Evolutionary conservation across 2,888 invertebrate species (phyloP), one percentile per base, ranked within the genome.

Genomic region (Eupeodes latifasciatus): DNA sequence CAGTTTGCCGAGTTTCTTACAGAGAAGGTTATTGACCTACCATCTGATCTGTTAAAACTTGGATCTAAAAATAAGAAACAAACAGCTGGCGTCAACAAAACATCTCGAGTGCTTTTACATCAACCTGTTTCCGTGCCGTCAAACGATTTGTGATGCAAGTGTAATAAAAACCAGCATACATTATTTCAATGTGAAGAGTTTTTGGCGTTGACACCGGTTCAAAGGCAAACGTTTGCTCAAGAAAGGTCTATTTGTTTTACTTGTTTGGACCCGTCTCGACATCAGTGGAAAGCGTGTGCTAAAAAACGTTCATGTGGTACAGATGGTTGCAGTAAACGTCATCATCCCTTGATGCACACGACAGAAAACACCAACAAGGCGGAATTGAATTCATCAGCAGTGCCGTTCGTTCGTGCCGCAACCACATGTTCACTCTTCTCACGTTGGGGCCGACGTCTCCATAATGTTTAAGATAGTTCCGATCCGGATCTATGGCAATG

Each of bases 381-480:
- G 5, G 55, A 57, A 12, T 57, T 57, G 19, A 57, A 57, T 57
- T 27, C 27, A 27, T 3, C 19, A 12, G 55, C 55, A 57, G 55
- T 57, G 19, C 55, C 27, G 0, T 57, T n/a, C n/a, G n/a, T n/a
- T 57, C 1, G 27, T 34, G 12, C 57, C 57, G 6, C 57, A 57
- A 14, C 57, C 57, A 6, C 57, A 57, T 34, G 1, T 57, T 14
- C 77, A 57, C 2, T 57, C 57, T 12, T 57, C 27, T 57, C 27
- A 51, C 27, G 72, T 57, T 0, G 66, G 66, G 5, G 7, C 16
- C 5, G 49, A 61, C 6, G 49, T 66, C 12, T 14, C 69, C 0
- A 53, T 79, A 0, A 12, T 80, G 66, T 74, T 80, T 16, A 80
- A 80, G 11, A 49, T 66, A 16, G 64, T 66, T 1, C 80, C 64